Conservation (phyloP, 2,888 invertebrate genomes). For the Aethes cnicana region DNA sequence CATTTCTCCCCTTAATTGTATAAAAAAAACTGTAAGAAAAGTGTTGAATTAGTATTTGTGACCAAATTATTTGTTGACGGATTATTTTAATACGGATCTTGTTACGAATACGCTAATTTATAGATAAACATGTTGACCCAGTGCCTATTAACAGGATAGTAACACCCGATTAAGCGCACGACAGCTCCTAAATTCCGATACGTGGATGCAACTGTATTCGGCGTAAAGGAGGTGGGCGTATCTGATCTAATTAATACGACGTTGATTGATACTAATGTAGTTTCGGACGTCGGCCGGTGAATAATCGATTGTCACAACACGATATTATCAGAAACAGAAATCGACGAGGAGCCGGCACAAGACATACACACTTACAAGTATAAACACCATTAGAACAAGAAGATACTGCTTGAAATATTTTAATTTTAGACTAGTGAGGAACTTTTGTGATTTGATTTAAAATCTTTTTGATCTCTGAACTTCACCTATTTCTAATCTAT, state of each 20-base stretch:
- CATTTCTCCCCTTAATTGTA: too few species aligned
- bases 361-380: slow-evolving; percentile 22
- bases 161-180: neutral
- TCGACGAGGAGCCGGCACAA: slow-evolving; percentile 30
- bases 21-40: too few species aligned
- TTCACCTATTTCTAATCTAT: slow-evolving; percentile 24
- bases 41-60: too few species aligned
- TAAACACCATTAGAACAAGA: too few species aligned
- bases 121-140: neutral
- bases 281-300: slow-evolving; percentile 61
- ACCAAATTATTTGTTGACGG: neutral
- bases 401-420: too few species aligned
- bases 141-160: slow-evolving; percentile 5
- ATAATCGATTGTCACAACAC: slow-evolving; percentile 79
- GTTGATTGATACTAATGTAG: slow-evolving; percentile 80
- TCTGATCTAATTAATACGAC: slow-evolving; percentile 80
- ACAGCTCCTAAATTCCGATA: slow-evolving; percentile 20
- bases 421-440: too few species aligned
- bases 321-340: slow-evolving; percentile 55
- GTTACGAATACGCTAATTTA: neutral
- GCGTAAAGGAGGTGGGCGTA: slow-evolving; percentile 60
- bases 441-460: neutral
- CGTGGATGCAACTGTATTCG: slow-evolving; percentile 34
- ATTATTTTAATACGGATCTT: neutral
- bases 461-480: slow-evolving; percentile 14